Percentiles rank a stretch among this genome's conserved stretches.
phyloP scores from a whole-genome alignment of 2,797 vertebrate species.

The Chelonia mydas region DNA sequence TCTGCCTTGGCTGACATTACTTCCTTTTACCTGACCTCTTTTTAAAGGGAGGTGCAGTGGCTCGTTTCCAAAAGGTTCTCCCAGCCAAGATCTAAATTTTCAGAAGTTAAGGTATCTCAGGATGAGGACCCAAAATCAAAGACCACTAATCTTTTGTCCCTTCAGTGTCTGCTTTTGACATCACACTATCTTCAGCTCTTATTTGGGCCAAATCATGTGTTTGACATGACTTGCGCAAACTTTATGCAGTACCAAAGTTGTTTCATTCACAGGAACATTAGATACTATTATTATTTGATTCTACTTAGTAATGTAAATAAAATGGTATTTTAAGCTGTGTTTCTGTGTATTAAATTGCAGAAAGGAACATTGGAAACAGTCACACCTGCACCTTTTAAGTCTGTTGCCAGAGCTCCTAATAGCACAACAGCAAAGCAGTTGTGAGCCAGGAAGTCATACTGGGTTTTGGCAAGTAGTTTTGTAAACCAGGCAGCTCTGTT shows the following conservation, averaged over 20 bases:
- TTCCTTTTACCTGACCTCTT: neutral
- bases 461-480: neutral
- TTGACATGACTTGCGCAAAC: neutral
- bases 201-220: neutral
- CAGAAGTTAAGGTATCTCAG: neutral
- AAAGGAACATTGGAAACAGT: neutral
- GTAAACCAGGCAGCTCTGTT: slow-evolving; percentile 3
- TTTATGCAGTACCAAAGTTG: neutral
- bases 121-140: neutral
- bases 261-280: neutral
- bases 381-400: neutral
- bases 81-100: neutral
- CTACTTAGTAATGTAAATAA: neutral
- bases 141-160: neutral
- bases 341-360: neutral
- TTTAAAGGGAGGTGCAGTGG: neutral
- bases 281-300: neutral
- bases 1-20: neutral
- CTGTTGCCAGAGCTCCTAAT: neutral
- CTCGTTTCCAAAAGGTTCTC: neutral
- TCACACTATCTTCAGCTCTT: neutral
- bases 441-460: neutral
- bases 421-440: neutral
- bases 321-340: neutral
- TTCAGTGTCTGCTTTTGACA: neutral